Base-by-base conservation (phyloP, 2,113 vertebrate species). In the Ceyx melanurus region DNA sequence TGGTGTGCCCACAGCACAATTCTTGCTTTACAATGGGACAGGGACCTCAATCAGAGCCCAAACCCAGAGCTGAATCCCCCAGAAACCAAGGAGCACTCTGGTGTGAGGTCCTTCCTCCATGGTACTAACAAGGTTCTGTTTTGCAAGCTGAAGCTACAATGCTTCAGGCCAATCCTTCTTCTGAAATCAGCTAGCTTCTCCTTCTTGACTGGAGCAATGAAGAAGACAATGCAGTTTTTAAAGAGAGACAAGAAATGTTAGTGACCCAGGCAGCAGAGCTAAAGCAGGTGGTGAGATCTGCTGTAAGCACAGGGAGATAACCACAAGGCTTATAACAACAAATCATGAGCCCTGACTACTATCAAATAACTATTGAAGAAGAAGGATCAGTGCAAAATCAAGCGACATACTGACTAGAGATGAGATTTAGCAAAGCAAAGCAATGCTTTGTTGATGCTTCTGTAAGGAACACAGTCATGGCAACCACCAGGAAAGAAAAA, bases 21-120 rank as follows among this genome's bases (percentile, higher is more conserved):
- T 57, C 10, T 19, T 71, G 1, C 28, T 88, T 82, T 46, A n/a
- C 29, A 50, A 0, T 5, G 4, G 20, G 22, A 64, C 12, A 21
- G 8, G 22, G 33, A 46, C 15, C 10, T 46, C 50, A 61, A 66
- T 22, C 26, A 54, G 15, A 42, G 5, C 8, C 4, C 37, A 68
- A 43, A 79, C 4, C 3, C 6, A 68, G 50, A 62, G 12, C 13
- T 31, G 42, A 66, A 62, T 53, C 17, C 7, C 10, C 4, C 15
- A 8, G 43, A 46, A 16, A 31, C 3, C 6, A 29, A 2, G 7
- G 10, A 50, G 31, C 0, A 0, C 2, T 3, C 8, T 88, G 25
- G 3, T 42, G 31, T 58, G 21, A 3, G 8, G 5, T 2, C 3
- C 37, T 76, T 85, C 11, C 66, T 35, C 25, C 9, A 4, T 6